Evolutionary conservation across 2,797 vertebrate species (phyloP), one percentile per base, ranked within the genome.

Genomic region (Ispidina lecontei): DNA sequence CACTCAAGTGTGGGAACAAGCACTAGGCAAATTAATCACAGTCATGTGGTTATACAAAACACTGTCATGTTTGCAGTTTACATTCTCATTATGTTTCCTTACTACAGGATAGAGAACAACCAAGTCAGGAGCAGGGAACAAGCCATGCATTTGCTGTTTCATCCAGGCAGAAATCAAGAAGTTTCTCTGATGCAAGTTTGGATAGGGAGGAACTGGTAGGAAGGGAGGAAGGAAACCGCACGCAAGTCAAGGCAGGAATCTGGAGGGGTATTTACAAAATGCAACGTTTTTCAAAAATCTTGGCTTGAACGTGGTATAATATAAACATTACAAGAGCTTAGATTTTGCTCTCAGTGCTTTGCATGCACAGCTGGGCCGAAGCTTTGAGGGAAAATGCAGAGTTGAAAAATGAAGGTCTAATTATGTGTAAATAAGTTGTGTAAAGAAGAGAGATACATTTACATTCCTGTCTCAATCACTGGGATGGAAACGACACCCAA

Each of bases 221-320:
- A 90, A 89, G 55, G 79, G 35, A 90, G 75, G 80, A 92, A 93
- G 75, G 77, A 93, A 95, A 69, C 22, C 13, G 41, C 51, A 63
- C 49, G 47, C 75, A 77, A 93, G 88, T 91, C 75, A 69, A 85
- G 81, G 69, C 86, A 93, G 63, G 84, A 94, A 77, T 72, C 63
- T 83, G 64, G 39, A 89, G 69, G 82, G 16, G 28, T 65, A 84
- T 91, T 93, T 91, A 60, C 16, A 19, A 95, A 96, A 92, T 19
- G 77, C 35, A 81, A 43, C 63, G 60, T 55, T 88, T 93, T 87
- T 58, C 65, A 91, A 90, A 47, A 49, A 71, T 43, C 47, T 82
- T 94, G 71, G 51, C 86, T 91, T 74, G 31, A 72, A 69, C 49
- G 65, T 9, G 14, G 60, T 33, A 17, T 87, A 87, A 91, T 23